Conservation (phyloP, 1,140 invertebrate genomes). For the Antheraea pernyi region DNA sequence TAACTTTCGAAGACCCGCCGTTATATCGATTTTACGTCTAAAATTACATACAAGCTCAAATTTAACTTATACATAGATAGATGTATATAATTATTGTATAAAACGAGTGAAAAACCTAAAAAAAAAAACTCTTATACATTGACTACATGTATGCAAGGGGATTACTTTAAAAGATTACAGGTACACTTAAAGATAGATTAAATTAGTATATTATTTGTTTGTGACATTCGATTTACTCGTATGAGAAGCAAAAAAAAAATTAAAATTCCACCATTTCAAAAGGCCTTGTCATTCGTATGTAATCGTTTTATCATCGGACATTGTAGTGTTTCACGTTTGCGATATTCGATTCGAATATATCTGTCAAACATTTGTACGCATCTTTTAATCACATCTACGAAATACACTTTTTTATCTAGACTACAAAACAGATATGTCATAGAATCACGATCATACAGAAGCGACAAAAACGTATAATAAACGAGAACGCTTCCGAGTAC, state of each 20-base stretch:
- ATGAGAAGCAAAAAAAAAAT: background rate
- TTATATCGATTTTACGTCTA: slow-evolving; percentile 38
- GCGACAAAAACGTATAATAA: slow-evolving; percentile 33
- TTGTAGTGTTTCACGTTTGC: slow-evolving; percentile 14
- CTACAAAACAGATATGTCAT: slow-evolving; percentile 75
- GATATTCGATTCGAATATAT: background rate
- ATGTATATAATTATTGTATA: slow-evolving; percentile 71
- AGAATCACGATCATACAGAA: slow-evolving; percentile 65
- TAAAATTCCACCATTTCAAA: background rate
- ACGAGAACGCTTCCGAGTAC: background rate
- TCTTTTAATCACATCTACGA: slow-evolving; percentile 45
- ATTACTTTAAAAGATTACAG: slow-evolving; percentile 54
- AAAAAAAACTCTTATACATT: slow-evolving; percentile 51
- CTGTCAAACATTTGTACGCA: slow-evolving; percentile 11
- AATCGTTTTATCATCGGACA: background rate
- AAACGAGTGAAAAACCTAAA: slow-evolving; percentile 77
- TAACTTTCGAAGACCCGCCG: slow-evolving; percentile 22
- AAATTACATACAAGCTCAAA: slow-evolving; percentile 68
- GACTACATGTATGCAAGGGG: slow-evolving; percentile 60
- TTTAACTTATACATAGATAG: slow-evolving; percentile 69
- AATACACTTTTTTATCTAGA: slow-evolving; percentile 60
- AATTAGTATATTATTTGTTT: slow-evolving; percentile 47
- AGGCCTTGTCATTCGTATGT: background rate
- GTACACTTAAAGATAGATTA: slow-evolving; percentile 76
- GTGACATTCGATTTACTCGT: slow-evolving; percentile 28